Conservation (phyloP, 2,888 invertebrate species). For the Agelastica alni region DNA sequence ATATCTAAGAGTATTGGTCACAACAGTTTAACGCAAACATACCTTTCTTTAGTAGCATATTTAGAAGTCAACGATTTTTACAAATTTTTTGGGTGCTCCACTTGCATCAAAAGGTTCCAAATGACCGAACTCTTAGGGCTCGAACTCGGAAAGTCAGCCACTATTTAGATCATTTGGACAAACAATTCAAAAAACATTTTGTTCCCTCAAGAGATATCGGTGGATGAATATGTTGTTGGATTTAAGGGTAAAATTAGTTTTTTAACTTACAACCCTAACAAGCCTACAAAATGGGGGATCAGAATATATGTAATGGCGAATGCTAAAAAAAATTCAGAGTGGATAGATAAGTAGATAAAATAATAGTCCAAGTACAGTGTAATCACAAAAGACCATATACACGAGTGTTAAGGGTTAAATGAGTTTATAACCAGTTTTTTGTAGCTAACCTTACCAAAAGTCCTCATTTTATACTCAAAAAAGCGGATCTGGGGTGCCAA, state of each 20-base stretch:
- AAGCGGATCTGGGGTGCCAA: too few relatives aligned
- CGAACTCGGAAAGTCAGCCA: background rate
- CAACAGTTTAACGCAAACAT: background rate
- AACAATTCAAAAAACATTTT: constrained; percentile 9
- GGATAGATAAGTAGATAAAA: background rate
- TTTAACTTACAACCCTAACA: background rate
- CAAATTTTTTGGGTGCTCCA: constrained; percentile 2
- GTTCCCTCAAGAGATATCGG: constrained; percentile 4
- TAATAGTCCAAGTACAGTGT: background rate
- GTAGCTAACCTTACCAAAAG: too few relatives aligned
- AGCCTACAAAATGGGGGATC: background rate
- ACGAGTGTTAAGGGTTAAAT: background rate
- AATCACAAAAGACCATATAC: background rate
- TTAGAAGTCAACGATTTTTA: background rate
- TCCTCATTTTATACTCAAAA: too few relatives aligned
- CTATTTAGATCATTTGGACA: constrained; percentile 8
- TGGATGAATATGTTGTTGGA: background rate
- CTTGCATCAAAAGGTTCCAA: constrained; percentile 4
- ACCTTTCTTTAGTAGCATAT: constrained; percentile 3
- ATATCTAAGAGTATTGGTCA: background rate
- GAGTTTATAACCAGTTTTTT: too few relatives aligned
- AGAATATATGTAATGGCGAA: background rate
- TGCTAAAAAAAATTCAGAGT: background rate
- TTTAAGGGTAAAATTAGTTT: constrained; percentile 10
- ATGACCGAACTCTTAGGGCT: constrained; percentile 4